These are phyloP conservation scores for Arbacia lixula DNA, from an alignment of 53 echinoderm and acorn worm species.

Conservation along the genomic window DNA sequence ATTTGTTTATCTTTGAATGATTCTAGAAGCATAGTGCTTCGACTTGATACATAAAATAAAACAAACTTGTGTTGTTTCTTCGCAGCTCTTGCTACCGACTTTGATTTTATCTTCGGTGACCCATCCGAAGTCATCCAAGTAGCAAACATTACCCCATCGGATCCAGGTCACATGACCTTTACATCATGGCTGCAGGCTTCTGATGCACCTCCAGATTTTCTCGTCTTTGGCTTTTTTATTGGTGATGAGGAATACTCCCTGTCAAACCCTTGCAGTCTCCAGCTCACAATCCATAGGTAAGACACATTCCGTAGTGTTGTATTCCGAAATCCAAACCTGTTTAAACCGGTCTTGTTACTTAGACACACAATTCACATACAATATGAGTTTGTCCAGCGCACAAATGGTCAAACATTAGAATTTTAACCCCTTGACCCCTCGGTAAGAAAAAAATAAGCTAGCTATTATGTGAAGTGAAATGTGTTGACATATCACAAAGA, in stretches of 20 bases:
- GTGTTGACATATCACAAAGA: too few species aligned
- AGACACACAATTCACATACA: too few species aligned
- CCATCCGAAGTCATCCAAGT: background rate
- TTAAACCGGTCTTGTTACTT: too few species aligned
- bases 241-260: slow-evolving; percentile 27
- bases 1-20: too few species aligned
- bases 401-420: too few species aligned
- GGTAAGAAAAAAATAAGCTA: too few species aligned
- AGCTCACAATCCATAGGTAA: slow-evolving; percentile 12
- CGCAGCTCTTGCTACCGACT: slow-evolving; percentile 6
- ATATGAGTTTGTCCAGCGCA: too few species aligned
- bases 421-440: too few species aligned
- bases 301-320: background rate
- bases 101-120: slow-evolving; percentile 19
- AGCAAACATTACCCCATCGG: background rate
- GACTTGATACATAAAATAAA: too few species aligned
- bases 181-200: background rate
- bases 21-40: too few species aligned
- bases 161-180: background rate
- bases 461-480: too few species aligned
- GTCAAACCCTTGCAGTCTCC: slow-evolving; percentile 8
- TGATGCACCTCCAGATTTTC: background rate
- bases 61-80: background rate
- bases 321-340: background rate
- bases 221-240: background rate